A percentile compares a stretch with the other conserved stretches of the same genome.
Evolutionary conservation across 2,113 vertebrate genomes (phyloP).

Genomic region (Cranoglanis bouderius): DNA sequence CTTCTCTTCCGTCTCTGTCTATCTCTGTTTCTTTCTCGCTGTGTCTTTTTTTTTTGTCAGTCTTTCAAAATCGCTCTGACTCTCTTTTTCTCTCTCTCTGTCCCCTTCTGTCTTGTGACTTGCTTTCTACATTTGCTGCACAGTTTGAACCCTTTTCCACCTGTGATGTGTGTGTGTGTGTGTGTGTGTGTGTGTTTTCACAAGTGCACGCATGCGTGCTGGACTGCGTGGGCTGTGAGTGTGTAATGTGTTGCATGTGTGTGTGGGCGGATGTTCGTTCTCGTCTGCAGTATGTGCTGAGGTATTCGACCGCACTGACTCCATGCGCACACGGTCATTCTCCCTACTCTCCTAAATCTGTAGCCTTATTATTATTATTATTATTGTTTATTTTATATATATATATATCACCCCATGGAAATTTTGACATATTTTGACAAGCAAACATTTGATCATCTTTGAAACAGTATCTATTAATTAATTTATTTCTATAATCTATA

Average conservation of each 20-base stretch:
- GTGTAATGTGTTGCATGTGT: slow-evolving; percentile 50
- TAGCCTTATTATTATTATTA: neutral
- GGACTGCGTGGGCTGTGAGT: slow-evolving; percentile 51
- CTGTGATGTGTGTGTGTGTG: slow-evolving; percentile 43
- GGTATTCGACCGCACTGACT: slow-evolving; percentile 54
- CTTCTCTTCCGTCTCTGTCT: slow-evolving; percentile 55
- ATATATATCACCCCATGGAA: neutral
- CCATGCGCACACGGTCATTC: neutral
- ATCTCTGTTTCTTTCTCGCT: slow-evolving; percentile 43
- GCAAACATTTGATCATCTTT: no score
- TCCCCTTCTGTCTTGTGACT: slow-evolving; percentile 9
- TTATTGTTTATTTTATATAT: neutral
- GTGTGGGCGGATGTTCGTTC: slow-evolving; percentile 59
- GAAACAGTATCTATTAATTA: no score
- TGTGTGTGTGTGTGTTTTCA: slow-evolving; percentile 56
- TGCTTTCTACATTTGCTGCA: neutral
- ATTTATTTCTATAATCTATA: no score
- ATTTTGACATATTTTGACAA: no score
- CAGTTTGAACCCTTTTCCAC: slow-evolving; percentile 19
- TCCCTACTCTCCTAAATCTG: neutral
- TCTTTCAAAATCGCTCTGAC: neutral
- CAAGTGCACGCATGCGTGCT: slow-evolving; percentile 49
- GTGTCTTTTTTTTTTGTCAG: neutral
- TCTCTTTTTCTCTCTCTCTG: neutral
- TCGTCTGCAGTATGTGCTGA: slow-evolving; percentile 58